phyloP scores from a whole-genome alignment of 2,888 invertebrate genomes.

The Thysanoteuthis rhombus region DNA sequence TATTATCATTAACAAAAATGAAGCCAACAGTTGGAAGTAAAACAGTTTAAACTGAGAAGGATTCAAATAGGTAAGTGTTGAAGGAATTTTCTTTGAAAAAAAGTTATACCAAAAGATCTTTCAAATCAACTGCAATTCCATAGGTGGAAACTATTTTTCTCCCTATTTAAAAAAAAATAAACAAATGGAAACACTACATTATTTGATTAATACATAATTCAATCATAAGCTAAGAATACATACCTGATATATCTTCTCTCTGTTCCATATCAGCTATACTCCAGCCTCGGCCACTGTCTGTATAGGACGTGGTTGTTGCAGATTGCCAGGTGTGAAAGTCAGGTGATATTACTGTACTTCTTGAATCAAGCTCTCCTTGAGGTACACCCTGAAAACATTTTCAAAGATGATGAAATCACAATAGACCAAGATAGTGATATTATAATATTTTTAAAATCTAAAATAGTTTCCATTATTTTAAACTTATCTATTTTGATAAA shows the following conservation, averaged over 20 bases:
- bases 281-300: neutral
- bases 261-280: neutral
- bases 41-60: too few relatives aligned
- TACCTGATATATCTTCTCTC: neutral
- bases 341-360: neutral
- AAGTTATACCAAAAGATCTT: too few relatives aligned
- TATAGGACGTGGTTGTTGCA: neutral
- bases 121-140: too few relatives aligned
- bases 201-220: too few relatives aligned
- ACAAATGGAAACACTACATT: too few relatives aligned
- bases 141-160: too few relatives aligned
- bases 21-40: too few relatives aligned
- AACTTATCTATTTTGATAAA: neutral
- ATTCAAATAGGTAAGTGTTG: too few relatives aligned
- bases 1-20: too few relatives aligned
- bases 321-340: neutral
- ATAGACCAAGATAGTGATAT: neutral
- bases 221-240: neutral
- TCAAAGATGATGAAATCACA: neutral
- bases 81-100: too few relatives aligned
- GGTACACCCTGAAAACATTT: neutral
- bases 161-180: too few relatives aligned
- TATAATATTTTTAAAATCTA: neutral
- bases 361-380: neutral
- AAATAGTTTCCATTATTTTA: neutral